A percentile compares a stretch with the other conserved stretches of the same genome.
phyloP scores from a whole-genome alignment of 2,888 invertebrate species.

The Platycheirus rosarum region DNA sequence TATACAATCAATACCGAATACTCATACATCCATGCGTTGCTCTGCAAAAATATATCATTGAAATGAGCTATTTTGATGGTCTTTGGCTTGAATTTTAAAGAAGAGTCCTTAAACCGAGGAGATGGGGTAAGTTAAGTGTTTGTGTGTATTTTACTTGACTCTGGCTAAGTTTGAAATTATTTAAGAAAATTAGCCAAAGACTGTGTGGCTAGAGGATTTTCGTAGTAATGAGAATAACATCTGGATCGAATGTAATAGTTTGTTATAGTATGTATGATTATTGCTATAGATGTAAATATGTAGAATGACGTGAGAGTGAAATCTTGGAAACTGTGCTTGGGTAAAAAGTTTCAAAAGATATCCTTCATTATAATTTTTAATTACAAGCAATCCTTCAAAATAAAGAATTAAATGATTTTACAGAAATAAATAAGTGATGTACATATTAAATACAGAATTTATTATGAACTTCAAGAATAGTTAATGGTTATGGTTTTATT shows the following conservation, averaged over 20 bases:
- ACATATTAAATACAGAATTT: too few relatives aligned
- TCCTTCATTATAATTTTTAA: slow-evolving; percentile 75
- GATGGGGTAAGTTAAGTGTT: slow-evolving; percentile 32
- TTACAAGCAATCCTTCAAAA: slow-evolving; percentile 46
- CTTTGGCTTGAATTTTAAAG: slow-evolving; percentile 24
- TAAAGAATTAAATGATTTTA: background rate
- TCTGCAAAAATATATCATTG: slow-evolving; percentile 67
- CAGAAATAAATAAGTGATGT: background rate
- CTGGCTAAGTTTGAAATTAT: slow-evolving; percentile 67
- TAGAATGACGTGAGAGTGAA: slow-evolving; percentile 32
- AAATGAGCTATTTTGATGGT: slow-evolving; percentile 51
- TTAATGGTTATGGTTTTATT: too few relatives aligned
- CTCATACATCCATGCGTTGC: slow-evolving; percentile 32
- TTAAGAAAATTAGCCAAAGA: slow-evolving; percentile 72
- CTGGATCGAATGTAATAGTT: slow-evolving; percentile 27
- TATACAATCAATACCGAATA: slow-evolving; percentile 45
- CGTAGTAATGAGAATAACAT: slow-evolving; percentile 33
- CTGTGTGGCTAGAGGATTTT: slow-evolving; percentile 55
- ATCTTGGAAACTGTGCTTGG: slow-evolving; percentile 50
- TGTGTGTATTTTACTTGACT: slow-evolving; percentile 32
- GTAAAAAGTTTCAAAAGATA: slow-evolving; percentile 55
- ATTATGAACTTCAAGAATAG: too few relatives aligned
- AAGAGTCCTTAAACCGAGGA: slow-evolving; percentile 1
- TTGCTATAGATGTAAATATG: too few relatives aligned
- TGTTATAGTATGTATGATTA: slow-evolving; percentile 15